Percentiles rank a stretch among this genome's conserved stretches.
phyloP scores from a whole-genome alignment of 30 jellyfish, hydroid and myxozoan genomes.

The Turritopsis rubra region DNA sequence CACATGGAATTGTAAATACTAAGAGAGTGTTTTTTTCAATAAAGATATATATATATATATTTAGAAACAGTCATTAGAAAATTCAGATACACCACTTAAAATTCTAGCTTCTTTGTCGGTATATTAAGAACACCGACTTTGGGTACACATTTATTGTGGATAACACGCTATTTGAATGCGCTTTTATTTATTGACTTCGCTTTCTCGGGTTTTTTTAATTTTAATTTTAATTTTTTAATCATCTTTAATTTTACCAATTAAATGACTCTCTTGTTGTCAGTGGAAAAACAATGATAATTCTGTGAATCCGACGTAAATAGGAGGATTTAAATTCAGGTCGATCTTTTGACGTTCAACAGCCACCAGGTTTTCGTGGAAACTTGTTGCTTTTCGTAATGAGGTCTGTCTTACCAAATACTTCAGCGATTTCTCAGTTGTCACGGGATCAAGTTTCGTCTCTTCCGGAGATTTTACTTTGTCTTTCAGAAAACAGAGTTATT shows the following conservation, averaged over 20 bases:
- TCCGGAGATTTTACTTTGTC: not conserved
- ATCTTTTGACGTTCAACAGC: not conserved
- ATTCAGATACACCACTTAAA: too few relatives aligned
- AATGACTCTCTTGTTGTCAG: not conserved
- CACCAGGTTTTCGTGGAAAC: conserved; percentile 2
- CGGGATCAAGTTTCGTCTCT: not conserved
- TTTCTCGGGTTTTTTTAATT: not conserved
- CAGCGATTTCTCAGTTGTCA: not conserved
- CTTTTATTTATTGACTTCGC: not conserved
- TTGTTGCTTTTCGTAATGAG: not conserved
- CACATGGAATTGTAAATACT: too few relatives aligned
- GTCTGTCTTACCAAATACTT: not conserved
- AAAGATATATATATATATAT: too few relatives aligned
- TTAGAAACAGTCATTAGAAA: too few relatives aligned
- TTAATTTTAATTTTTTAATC: too few relatives aligned
- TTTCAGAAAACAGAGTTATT: not conserved
- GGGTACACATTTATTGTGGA: too few relatives aligned
- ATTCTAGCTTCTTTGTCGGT: too few relatives aligned
- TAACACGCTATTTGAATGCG: not conserved
- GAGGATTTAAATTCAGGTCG: not conserved
- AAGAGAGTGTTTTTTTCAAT: too few relatives aligned
- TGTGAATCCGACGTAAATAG: not conserved
- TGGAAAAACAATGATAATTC: not conserved
- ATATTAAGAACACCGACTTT: too few relatives aligned
- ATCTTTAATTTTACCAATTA: not conserved